These are phyloP conservation scores for Protomyctophum bolini DNA, from an alignment of 2,113 vertebrate genomes.

Conservation along the genomic window DNA sequence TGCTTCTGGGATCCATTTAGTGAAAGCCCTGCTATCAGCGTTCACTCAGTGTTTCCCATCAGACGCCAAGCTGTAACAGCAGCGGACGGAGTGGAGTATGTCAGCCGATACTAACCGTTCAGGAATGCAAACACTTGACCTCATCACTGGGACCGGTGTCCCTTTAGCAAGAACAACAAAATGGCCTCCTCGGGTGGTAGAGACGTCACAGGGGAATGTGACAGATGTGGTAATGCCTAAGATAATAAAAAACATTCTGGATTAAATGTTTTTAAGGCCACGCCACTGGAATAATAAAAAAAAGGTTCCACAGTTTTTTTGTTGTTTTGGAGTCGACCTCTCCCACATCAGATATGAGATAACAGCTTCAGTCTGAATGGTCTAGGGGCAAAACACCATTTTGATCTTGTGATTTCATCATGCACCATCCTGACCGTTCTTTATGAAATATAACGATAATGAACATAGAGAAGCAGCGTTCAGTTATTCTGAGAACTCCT, in stretches of 20 bases:
- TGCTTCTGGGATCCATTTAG: constrained; percentile 35
- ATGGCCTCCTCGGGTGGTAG: neutral
- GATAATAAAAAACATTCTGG: constrained; percentile 35
- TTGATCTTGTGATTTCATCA: too few relatives aligned
- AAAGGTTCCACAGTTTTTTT: neutral
- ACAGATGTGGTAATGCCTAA: constrained; percentile 38
- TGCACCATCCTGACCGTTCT: too few relatives aligned
- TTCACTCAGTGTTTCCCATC: constrained; percentile 41
- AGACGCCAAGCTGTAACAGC: constrained; percentile 26
- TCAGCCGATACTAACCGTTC: constrained; percentile 33
- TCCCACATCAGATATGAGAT: constrained; percentile 33
- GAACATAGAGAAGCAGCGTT: too few relatives aligned
- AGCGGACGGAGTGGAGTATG: constrained; percentile 15
- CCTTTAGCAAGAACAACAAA: constrained; percentile 22
- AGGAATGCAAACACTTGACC: constrained; percentile 55
- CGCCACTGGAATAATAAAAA: constrained; percentile 7
- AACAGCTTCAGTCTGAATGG: too few relatives aligned
- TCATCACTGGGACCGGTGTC: constrained; percentile 30
- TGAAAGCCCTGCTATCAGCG: constrained; percentile 29
- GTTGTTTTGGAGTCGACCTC: constrained; percentile 38
- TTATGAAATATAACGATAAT: too few relatives aligned
- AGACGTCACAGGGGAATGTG: constrained; percentile 3
- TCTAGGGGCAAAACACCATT: too few relatives aligned
- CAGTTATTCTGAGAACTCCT: too few relatives aligned
- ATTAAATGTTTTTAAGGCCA: constrained; percentile 22